phyloP scores from a whole-genome alignment of 2,113 vertebrate genomes.

The Aegithalos caudatus region DNA sequence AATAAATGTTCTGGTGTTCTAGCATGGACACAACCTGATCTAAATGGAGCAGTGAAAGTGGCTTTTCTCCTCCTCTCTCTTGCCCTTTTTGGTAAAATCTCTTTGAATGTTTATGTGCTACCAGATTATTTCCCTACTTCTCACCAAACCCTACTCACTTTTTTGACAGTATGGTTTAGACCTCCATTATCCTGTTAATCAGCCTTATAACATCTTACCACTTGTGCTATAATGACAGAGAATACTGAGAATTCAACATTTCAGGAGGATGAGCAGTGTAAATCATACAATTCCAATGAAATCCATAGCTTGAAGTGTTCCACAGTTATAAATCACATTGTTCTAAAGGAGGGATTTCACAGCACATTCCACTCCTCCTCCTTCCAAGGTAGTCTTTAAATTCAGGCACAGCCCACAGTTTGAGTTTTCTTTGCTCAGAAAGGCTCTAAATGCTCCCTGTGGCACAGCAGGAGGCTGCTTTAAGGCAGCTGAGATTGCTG shows the following conservation, averaged over 20 bases:
- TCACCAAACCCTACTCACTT: background rate
- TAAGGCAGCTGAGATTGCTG: constrained; percentile 67
- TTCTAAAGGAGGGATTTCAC: background rate
- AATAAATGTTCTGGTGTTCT: background rate
- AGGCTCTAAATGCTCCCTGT: constrained; percentile 52
- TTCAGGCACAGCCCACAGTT: constrained; percentile 24
- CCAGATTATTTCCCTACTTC: background rate
- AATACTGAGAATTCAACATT: background rate
- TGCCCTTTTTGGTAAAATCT: background rate
- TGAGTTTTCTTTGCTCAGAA: constrained; percentile 56
- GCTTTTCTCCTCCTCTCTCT: background rate
- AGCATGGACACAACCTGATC: background rate
- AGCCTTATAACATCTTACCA: background rate
- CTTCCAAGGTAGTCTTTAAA: constrained; percentile 17
- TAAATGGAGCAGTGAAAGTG: background rate
- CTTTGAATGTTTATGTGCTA: background rate
- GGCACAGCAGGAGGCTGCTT: constrained; percentile 71
- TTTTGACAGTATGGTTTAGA: background rate
- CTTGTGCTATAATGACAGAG: background rate
- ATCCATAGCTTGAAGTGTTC: background rate
- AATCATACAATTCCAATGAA: background rate
- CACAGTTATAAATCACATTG: background rate
- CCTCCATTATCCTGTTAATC: background rate
- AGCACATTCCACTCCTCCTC: background rate
- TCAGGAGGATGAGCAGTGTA: background rate